Evolutionary conservation across 2,888 invertebrate species (phyloP), one percentile per base, ranked within the genome.

Genomic region (Drosophila setosimentum): DNA sequence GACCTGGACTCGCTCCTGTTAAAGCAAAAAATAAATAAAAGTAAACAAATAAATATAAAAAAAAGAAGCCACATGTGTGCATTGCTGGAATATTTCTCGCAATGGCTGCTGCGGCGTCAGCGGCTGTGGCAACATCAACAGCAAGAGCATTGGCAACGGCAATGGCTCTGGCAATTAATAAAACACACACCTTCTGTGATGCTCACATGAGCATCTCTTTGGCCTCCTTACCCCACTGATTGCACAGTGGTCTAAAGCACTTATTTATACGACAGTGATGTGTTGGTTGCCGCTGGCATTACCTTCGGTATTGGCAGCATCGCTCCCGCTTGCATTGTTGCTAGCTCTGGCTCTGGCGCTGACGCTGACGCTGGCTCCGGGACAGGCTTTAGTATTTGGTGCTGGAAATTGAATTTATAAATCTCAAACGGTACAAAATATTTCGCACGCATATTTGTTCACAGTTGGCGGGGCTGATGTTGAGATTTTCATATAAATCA

Each of bases 401-500:
- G 73, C 62, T 82, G 68, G 29, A 84, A 86, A 89, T 90, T 90
- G 79, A 87, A 90, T 86, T 86, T 78, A 80, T 80, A 85, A 78
- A 72, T 74, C 87, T 87, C 87, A 89, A 89, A 81, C 71, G 73
- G 70, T 87, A 84, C 87, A 76, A 89, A 90, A 85, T 85, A 89
- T 89, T 89, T 89, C 82, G 71, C 78, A 89, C 82, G 78, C 90
- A 85, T 70, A 68, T 45, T 49, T 51, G 50, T 57, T 27, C 57
- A 48, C 35, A 51, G 61, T 40, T 42, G 51, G 48, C 57, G 58
- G 32, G 62, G 68, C 51, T 59, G 66, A 29, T 70, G 82, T 89
- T 80, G 77, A 89, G 91, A 87, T 91, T 91, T 85, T 79, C 75
- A 59, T 77, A 91, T 86, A 86, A 86, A 86, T 86, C 86, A 86